Percentiles rank a stretch among this genome's conserved stretches.
phyloP scores from a whole-genome alignment of 2,888 invertebrate genomes.

The Cremastinae sp. region DNA sequence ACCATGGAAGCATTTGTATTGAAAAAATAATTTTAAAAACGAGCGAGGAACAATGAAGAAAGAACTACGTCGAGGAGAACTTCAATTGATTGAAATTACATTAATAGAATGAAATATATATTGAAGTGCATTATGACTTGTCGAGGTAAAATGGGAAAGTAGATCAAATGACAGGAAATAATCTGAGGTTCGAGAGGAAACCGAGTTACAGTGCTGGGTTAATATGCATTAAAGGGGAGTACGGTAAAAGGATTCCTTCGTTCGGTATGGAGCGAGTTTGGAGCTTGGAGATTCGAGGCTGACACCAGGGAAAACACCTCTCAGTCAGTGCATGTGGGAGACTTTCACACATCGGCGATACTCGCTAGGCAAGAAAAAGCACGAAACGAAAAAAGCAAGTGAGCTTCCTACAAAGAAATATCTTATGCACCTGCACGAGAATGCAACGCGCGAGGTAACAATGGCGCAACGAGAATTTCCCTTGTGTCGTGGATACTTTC shows the following conservation, averaged over 20 bases:
- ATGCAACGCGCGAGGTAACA: constrained; percentile 53
- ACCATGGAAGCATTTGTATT: no score
- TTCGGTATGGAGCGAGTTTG: constrained; percentile 11
- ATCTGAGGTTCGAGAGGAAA: background rate
- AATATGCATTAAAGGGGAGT: constrained; percentile 33
- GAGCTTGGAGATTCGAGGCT: background rate
- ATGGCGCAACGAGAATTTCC: constrained; percentile 56
- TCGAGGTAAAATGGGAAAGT: background rate
- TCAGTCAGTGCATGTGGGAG: constrained; percentile 1
- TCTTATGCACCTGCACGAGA: constrained; percentile 56
- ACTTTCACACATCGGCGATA: constrained; percentile 19
- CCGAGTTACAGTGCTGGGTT: constrained; percentile 7
- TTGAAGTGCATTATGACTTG: no score
- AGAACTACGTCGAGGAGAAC: no score
- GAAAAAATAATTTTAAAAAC: no score
- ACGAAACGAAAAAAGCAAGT: constrained; percentile 22
- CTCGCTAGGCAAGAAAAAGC: constrained; percentile 31
- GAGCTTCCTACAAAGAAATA: constrained; percentile 60
- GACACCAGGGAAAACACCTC: constrained; percentile 43
- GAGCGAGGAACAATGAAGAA: no score
- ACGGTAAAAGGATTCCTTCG: constrained; percentile 21
- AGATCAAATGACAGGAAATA: background rate
- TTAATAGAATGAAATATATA: no score
- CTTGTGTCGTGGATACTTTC: constrained; percentile 53
- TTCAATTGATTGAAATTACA: no score